A percentile compares a stretch with the other conserved stretches of the same genome.
These are phyloP conservation scores for Mobula hypostoma DNA, from an alignment of 2,113 vertebrate genomes.

Conservation along the genomic window DNA sequence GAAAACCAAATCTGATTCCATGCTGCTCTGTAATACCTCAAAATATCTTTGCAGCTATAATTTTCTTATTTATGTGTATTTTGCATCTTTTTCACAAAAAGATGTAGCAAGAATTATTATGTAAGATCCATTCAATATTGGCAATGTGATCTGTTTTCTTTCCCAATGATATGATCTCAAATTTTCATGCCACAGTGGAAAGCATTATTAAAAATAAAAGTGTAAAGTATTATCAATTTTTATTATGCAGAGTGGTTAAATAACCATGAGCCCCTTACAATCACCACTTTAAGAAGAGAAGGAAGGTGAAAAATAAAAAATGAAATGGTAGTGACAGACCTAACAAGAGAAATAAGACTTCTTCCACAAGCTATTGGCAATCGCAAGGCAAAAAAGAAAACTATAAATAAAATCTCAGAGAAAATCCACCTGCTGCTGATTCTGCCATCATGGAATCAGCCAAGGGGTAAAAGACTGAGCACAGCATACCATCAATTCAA, in stretches of 20 bases:
- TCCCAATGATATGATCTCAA: not conserved
- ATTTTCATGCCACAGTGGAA: not conserved
- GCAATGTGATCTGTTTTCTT: not conserved
- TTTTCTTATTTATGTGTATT: not conserved
- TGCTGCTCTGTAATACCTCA: not conserved
- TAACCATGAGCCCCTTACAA: not conserved
- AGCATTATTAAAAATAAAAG: too few relatives aligned
- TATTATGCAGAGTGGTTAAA: not conserved
- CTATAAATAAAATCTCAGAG: slow-evolving; percentile 35
- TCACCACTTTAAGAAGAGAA: not conserved
- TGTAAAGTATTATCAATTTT: not conserved
- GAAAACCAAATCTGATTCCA: not conserved
- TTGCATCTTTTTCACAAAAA: not conserved
- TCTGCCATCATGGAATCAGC: slow-evolving; percentile 38
- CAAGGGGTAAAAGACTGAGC: slow-evolving; percentile 45
- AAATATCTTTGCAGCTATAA: slow-evolving; percentile 6
- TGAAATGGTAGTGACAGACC: not conserved
- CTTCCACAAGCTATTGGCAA: not conserved
- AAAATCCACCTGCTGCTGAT: slow-evolving; percentile 43
- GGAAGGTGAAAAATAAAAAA: not conserved
- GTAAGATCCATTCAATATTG: not conserved
- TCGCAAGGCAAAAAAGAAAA: not conserved
- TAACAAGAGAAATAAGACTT: not conserved
- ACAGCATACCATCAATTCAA: slow-evolving; percentile 46
- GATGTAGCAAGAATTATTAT: not conserved